Percentiles rank a stretch among this genome's conserved stretches.
Evolutionary conservation across 2,113 vertebrate species (phyloP).

Genomic region (Axis porcinus): DNA sequence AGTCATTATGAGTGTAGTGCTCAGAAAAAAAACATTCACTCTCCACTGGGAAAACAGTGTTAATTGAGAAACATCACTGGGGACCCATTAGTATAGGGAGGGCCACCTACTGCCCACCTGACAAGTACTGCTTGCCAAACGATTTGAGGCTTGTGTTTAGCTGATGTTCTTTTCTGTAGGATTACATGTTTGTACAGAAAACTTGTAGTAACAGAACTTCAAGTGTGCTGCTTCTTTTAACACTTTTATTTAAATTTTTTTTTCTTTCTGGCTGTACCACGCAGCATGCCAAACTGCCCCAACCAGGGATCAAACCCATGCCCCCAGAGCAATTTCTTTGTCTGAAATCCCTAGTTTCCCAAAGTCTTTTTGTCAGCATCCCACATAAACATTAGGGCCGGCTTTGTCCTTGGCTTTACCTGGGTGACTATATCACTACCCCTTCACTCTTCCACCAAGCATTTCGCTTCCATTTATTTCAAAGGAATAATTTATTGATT

Average conservation of each 20-base stretch:
- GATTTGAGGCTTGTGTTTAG: neutral
- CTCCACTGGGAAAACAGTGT: neutral
- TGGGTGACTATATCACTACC: neutral
- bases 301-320: neutral
- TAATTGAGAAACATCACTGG: neutral
- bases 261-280: neutral
- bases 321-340: neutral
- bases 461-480: neutral
- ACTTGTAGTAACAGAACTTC: neutral
- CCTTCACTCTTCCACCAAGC: neutral
- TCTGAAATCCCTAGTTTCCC: neutral
- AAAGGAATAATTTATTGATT: neutral
- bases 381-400: neutral
- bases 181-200: constrained; percentile 8
- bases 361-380: neutral
- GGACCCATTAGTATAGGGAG: neutral
- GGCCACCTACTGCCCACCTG: neutral
- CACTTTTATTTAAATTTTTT: neutral
- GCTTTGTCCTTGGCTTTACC: neutral
- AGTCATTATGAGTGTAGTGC: neutral
- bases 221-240: neutral
- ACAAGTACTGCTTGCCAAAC: neutral
- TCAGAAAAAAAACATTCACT: neutral
- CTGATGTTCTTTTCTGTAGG: neutral
- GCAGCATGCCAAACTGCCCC: neutral